Evolutionary conservation across 2,113 vertebrate species (phyloP), one percentile per base, ranked within the genome.

Genomic region (Tauraco erythrolophus): DNA sequence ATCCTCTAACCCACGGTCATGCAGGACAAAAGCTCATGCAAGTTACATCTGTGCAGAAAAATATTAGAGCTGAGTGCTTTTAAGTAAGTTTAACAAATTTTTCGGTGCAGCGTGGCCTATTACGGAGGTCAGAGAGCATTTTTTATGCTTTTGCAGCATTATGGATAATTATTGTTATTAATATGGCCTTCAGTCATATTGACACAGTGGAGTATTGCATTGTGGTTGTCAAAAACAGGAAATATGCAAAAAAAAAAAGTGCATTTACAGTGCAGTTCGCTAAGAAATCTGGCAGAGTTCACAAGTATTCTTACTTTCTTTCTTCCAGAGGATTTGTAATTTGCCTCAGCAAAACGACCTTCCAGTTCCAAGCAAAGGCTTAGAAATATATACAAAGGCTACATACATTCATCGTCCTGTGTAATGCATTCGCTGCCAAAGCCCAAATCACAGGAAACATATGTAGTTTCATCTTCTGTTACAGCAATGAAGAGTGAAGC

Each of bases 381-480:
- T 89, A 71, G 54, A 84, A 89, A 89, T 75, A 56, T 11, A 50
- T 41, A 91, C 62, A 84, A 77, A 86, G 37, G 9, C 71, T 91
- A 78, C 37, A 81, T 35, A 80, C 19, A 87, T 81, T 92, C 60
- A 39, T 77, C 2, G 0, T 81, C 64, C 39, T 74, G 14, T 19
- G 28, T 79, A 89, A 62, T 21, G 33, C 4, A 16, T 84, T 70
- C 78, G 48, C 76, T 97, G 77, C 84, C 93, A 92, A 96, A 87
- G 51, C 57, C 64, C 56, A 84, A 87, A 94, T 96, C 80, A 75
- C 84, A 91, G 80, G 56, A 39, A 91, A 74, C 28, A 84, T 74
- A 70, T 15, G 28, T 17, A 91, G 64, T 57, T 94, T 92, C 76
- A 71, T 70, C 70, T 85, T 97, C 78, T 89, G 68, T 81, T 88